A percentile compares a stretch with the other conserved stretches of the same genome.
These are phyloP conservation scores for Scaptomyza tumidula DNA, from an alignment of 2,888 invertebrate genomes.

Conservation along the genomic window DNA sequence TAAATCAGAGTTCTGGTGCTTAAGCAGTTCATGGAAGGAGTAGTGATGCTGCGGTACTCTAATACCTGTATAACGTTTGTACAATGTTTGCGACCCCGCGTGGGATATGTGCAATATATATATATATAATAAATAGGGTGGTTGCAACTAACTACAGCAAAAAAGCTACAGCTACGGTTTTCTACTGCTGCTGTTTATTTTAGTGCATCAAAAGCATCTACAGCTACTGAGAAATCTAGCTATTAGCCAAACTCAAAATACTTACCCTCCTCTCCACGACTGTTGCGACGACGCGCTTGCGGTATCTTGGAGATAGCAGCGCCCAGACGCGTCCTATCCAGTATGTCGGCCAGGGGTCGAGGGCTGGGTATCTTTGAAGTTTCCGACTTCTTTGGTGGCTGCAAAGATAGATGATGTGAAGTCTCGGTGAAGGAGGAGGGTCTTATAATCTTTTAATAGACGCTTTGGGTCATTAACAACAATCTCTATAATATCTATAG, in stretches of 20 bases:
- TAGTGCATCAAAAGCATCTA: constrained; percentile 56
- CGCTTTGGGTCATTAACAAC: too few relatives aligned
- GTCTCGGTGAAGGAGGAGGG: neutral
- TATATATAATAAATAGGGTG: constrained; percentile 50
- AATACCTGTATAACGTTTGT: constrained; percentile 66
- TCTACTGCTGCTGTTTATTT: constrained; percentile 60
- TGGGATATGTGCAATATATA: constrained; percentile 39
- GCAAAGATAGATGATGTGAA: neutral
- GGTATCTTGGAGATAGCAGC: constrained; percentile 80
- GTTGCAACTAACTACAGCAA: constrained; percentile 40
- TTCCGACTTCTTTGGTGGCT: constrained; percentile 81
- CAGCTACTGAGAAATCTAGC: constrained; percentile 58
- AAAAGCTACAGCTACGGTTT: constrained; percentile 46
- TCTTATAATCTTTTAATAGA: too few relatives aligned
- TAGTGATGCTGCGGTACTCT: constrained; percentile 77
- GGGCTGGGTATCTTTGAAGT: constrained; percentile 83
- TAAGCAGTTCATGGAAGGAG: constrained; percentile 79
- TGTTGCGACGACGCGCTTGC: constrained; percentile 76
- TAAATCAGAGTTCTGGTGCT: constrained; percentile 83
- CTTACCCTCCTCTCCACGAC: constrained; percentile 80
- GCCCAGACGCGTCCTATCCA: constrained; percentile 75
- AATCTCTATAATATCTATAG: too few relatives aligned
- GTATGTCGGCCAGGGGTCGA: constrained; percentile 81
- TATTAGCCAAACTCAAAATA: constrained; percentile 30
- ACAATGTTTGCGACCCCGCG: constrained; percentile 16